Evolutionary conservation across 1,140 invertebrate genomes (phyloP).

Genomic region (Anoplophora glabripennis): DNA sequence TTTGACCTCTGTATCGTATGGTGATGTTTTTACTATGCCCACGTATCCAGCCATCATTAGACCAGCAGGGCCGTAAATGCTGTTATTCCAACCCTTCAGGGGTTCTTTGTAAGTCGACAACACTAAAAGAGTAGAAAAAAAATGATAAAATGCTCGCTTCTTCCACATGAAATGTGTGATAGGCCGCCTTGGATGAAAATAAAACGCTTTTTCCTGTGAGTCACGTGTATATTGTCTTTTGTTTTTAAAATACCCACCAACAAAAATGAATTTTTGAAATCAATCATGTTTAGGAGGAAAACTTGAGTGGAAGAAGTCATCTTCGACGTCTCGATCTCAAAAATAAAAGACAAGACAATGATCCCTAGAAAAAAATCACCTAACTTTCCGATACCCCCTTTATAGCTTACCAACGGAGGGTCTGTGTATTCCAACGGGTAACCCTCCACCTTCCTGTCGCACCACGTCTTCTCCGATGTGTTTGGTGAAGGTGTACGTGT

Average conservation of each 20-base stretch:
- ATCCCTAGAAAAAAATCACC: too few species aligned
- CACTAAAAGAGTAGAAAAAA: constrained; percentile 58
- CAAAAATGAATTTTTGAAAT: too few species aligned
- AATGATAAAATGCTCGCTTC: not conserved
- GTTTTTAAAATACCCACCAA: too few species aligned
- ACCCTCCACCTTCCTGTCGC: constrained; percentile 57
- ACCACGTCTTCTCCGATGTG: constrained; percentile 73
- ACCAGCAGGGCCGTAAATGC: constrained; percentile 86
- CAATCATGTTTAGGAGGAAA: too few species aligned
- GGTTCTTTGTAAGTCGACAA: constrained; percentile 79
- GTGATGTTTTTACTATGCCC: constrained; percentile 69
- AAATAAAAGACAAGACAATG: too few species aligned
- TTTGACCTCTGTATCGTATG: constrained; percentile 58
- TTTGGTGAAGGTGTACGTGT: constrained; percentile 85
- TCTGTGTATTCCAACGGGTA: constrained; percentile 73
- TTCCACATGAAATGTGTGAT: too few species aligned
- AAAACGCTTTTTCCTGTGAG: too few species aligned
- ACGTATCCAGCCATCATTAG: constrained; percentile 51
- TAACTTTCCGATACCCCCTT: too few species aligned
- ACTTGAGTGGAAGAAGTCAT: too few species aligned
- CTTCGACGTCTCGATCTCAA: too few species aligned
- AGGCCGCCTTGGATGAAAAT: too few species aligned
- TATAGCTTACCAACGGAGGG: constrained; percentile 65
- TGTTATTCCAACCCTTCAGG: constrained; percentile 80
- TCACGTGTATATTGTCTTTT: too few species aligned